Conservation (phyloP, 2,113 vertebrate genomes). For the Xyrauchen texanus region DNA sequence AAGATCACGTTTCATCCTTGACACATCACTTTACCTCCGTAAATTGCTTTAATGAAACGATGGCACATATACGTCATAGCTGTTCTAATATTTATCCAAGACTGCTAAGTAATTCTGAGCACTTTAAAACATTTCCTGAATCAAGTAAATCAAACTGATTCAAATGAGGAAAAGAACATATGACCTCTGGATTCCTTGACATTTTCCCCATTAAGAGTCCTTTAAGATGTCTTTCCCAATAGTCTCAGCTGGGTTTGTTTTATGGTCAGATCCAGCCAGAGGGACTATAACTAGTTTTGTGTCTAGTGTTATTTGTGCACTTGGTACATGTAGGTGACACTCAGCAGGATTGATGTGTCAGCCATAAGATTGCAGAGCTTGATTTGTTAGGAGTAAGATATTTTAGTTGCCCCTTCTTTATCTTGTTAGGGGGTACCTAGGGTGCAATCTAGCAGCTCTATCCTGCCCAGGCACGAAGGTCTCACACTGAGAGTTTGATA, state of each 20-base stretch:
- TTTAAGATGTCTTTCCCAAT: background rate
- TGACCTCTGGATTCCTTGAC: slow-evolving; percentile 13
- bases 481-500: slow-evolving; percentile 57
- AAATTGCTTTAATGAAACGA: slow-evolving; percentile 6
- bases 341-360: slow-evolving; percentile 33
- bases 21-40: background rate
- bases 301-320: background rate
- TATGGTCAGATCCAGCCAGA: background rate
- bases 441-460: slow-evolving; percentile 51
- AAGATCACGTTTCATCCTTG: slow-evolving; percentile 8
- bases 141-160: background rate
- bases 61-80: background rate
- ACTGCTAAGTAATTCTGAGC: background rate
- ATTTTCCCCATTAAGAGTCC: background rate
- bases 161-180: background rate
- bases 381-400: slow-evolving; percentile 52
- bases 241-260: slow-evolving; percentile 9
- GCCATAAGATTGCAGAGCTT: slow-evolving; percentile 44
- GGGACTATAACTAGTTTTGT: slow-evolving; percentile 32
- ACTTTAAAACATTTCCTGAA: background rate
- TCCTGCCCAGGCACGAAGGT: slow-evolving; percentile 34
- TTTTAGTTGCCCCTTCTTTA: slow-evolving; percentile 54
- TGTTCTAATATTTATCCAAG: background rate
- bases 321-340: slow-evolving; percentile 7
- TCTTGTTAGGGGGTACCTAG: slow-evolving; percentile 53